Evolutionary conservation across 2,797 vertebrate species (phyloP).

Genomic region (Danio albolineatus): DNA sequence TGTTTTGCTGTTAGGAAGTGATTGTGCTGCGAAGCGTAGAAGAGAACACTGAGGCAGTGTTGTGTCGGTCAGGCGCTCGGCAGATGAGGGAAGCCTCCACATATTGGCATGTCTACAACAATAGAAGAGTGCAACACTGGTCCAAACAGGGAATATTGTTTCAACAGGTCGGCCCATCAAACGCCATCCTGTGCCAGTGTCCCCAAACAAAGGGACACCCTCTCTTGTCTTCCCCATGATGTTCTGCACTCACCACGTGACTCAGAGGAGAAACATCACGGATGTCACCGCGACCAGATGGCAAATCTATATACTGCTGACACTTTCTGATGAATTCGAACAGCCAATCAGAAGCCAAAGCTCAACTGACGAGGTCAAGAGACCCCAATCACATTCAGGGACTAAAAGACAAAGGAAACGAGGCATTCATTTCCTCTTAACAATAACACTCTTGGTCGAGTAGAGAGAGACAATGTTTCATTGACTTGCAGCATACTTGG

Average conservation of each 20-base stretch:
- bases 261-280: slow-evolving; percentile 18
- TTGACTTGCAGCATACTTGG: slow-evolving; percentile 24
- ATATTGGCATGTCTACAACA: slow-evolving; percentile 60
- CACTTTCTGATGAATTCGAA: neutral
- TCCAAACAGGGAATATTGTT: slow-evolving; percentile 50
- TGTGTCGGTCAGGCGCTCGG: slow-evolving; percentile 38
- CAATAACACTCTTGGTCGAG: slow-evolving; percentile 39
- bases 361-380: neutral
- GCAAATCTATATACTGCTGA: slow-evolving; percentile 21
- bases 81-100: slow-evolving; percentile 56
- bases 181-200: slow-evolving; percentile 68
- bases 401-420: slow-evolving; percentile 25
- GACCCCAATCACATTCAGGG: slow-evolving; percentile 45
- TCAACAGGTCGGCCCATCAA: slow-evolving; percentile 30
- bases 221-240: slow-evolving; percentile 61
- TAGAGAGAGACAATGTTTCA: slow-evolving; percentile 28
- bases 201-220: slow-evolving; percentile 72
- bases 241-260: slow-evolving; percentile 45
- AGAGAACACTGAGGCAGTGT: slow-evolving; percentile 46
- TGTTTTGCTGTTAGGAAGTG: slow-evolving; percentile 36
- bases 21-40: slow-evolving; percentile 41
- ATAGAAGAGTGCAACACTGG: slow-evolving; percentile 43
- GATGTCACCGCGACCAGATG: slow-evolving; percentile 42
- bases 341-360: slow-evolving; percentile 24
- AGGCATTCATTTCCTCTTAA: slow-evolving; percentile 25